Base-by-base conservation (phyloP, 2,797 vertebrate species). In the Micromesistius poutassou region DNA sequence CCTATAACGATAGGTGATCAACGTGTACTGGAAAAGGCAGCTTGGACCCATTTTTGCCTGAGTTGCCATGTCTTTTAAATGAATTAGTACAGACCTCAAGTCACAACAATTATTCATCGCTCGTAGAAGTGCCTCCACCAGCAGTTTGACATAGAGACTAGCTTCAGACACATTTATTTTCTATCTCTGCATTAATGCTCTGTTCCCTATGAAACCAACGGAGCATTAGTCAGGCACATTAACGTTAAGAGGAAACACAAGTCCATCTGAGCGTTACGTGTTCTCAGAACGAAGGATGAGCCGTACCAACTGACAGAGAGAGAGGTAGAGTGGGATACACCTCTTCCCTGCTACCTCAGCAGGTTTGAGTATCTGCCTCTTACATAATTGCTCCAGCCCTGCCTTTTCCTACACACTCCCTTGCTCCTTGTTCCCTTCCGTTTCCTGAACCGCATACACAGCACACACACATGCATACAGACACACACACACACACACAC, bases 321-420 rank as follows among this genome's bases (percentile, higher is more conserved):
- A 62, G 55, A 62, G 55, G 13, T 73, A 36, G 71, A 73, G 46
- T 22, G 81, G 88, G 82, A 87, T 88, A 88, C 92, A 93, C 87
- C 86, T 90, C 91, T 90, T 94, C 93, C 91, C 93, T 92, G 89
- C 83, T 86, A 85, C 87, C 89, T 85, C 83, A 84, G 83, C 86
- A 86, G 89, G 90, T 92, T 88, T 84, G 90, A 92, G 84, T 89
- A 83, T 89, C 84, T 85, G 70, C 78, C 55, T 22, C 78, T 93
- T 93, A 91, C 86, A 89, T 92, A 93, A 94, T 82, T 89, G 89
- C 91, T 89, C 90, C 88, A 81, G 83, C 78, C 75, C 85, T 82
- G 80, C 88, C 86, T 82, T 87, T 91, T 90, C 90, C 90, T 90
- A 83, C 84, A 79, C 80, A 74, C 81, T 84, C 79, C 68, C 82